A percentile compares a stretch with the other conserved stretches of the same genome.
These are phyloP conservation scores for Bungarus multicinctus DNA, from an alignment of 2,113 vertebrate genomes.

Conservation along the genomic window DNA sequence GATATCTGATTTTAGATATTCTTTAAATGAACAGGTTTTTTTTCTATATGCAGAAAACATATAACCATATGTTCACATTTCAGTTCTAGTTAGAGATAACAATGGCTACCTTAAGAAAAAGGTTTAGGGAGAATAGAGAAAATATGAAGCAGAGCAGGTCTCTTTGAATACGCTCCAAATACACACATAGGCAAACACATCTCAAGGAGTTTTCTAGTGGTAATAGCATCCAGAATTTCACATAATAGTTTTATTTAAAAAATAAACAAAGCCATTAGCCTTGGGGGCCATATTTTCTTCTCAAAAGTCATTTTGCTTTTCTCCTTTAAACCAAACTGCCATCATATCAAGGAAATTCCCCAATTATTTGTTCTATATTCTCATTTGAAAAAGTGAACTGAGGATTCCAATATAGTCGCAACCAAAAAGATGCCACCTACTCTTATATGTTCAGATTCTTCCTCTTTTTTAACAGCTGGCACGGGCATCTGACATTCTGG, in stretches of 20 bases:
- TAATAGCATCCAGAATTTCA: neutral
- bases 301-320: neutral
- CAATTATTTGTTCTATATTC: neutral
- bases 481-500: slow-evolving; percentile 22
- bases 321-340: neutral
- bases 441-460: slow-evolving; percentile 39
- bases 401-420: neutral
- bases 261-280: neutral
- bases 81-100: neutral
- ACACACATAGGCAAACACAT: neutral
- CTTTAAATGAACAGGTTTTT: neutral
- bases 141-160: neutral
- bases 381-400: neutral
- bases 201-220: neutral
- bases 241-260: neutral
- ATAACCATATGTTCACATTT: neutral
- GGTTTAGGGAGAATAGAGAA: neutral
- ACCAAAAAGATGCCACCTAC: slow-evolving; percentile 36
- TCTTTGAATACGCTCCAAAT: neutral
- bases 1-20: neutral
- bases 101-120: neutral
- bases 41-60: neutral
- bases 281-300: neutral
- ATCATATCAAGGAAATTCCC: neutral
- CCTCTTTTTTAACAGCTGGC: neutral